These are phyloP conservation scores for Ameiurus melas DNA, from an alignment of 2,113 vertebrate genomes.

Conservation along the genomic window DNA sequence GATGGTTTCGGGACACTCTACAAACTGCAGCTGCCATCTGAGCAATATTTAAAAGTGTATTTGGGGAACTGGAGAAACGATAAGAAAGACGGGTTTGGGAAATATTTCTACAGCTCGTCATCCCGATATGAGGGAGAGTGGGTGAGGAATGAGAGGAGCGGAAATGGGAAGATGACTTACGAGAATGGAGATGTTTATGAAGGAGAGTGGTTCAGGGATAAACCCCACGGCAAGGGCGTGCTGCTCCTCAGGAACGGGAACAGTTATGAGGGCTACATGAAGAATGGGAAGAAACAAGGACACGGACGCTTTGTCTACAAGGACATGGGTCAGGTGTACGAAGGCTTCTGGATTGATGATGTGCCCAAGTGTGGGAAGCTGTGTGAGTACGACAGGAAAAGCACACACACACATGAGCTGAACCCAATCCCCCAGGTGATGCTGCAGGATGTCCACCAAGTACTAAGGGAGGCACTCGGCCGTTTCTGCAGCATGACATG, in stretches of 20 bases:
- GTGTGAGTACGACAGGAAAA: slow-evolving; percentile 73
- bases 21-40: slow-evolving; percentile 64
- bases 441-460: slow-evolving; percentile 71
- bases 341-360: slow-evolving; percentile 83
- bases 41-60: slow-evolving; percentile 75
- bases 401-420: slow-evolving; percentile 68
- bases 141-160: slow-evolving; percentile 71
- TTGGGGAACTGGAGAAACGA: slow-evolving; percentile 81
- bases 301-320: slow-evolving; percentile 77
- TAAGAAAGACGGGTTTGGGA: slow-evolving; percentile 79
- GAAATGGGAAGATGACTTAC: slow-evolving; percentile 85
- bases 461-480: slow-evolving; percentile 68
- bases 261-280: slow-evolving; percentile 84
- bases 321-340: slow-evolving; percentile 81
- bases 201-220: slow-evolving; percentile 78
- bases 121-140: slow-evolving; percentile 86
- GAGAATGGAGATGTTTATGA: slow-evolving; percentile 79
- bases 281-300: slow-evolving; percentile 82
- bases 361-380: slow-evolving; percentile 82
- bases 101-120: slow-evolving; percentile 66
- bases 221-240: not conserved
- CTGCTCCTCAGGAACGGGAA: slow-evolving; percentile 70
- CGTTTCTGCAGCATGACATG: not conserved
- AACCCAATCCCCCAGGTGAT: slow-evolving; percentile 87
- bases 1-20: not conserved